Conservation (phyloP, 1,140 invertebrate species). For the Planococcus citri region DNA sequence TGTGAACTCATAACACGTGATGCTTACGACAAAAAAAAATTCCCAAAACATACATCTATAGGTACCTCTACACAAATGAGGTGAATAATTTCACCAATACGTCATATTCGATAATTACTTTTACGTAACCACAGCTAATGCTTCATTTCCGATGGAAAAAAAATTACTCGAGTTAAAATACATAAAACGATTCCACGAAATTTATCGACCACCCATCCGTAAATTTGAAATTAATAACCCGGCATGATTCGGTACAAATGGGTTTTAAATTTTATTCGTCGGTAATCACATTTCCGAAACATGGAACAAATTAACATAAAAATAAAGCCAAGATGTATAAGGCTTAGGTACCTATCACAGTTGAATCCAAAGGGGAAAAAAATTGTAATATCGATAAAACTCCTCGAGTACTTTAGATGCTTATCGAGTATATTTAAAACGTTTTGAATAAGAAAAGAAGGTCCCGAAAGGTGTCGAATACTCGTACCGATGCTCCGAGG, state of each 20-base stretch:
- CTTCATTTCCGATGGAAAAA: no score
- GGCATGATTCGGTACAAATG: neutral
- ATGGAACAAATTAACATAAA: neutral
- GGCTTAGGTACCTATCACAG: neutral
- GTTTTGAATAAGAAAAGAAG: neutral
- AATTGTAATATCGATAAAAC: constrained; percentile 18
- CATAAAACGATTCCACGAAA: no score
- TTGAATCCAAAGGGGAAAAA: neutral
- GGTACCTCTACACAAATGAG: no score
- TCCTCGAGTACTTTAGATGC: neutral
- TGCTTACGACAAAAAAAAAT: no score
- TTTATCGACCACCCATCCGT: no score
- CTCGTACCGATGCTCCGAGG: neutral
- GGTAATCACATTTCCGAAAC: neutral
- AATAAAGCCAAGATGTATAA: neutral
- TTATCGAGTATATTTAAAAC: constrained; percentile 13
- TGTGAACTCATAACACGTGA: no score
- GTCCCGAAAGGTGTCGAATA: constrained; percentile 7
- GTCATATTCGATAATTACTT: no score
- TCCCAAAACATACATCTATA: no score
- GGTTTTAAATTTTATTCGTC: neutral
- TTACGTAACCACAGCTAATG: no score
- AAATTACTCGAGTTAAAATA: no score
- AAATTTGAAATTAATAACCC: no score
- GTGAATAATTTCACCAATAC: no score